phyloP scores from a whole-genome alignment of 2,888 invertebrate species.

The Drosophila mayaguana region DNA sequence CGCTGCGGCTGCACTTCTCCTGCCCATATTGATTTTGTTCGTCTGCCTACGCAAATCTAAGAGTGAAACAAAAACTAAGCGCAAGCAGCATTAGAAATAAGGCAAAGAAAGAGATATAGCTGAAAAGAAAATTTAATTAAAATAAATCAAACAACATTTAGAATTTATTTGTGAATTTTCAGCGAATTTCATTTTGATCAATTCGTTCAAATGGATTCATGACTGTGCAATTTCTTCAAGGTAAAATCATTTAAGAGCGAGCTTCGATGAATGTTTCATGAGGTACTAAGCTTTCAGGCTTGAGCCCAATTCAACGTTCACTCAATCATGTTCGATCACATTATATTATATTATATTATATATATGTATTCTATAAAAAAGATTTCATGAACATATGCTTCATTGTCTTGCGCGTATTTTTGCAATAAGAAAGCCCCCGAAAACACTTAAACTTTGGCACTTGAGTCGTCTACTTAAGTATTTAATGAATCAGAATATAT shows the following conservation, averaged over 20 bases:
- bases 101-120: too few species aligned
- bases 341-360: not conserved
- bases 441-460: slow-evolving; percentile 73
- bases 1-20: not conserved
- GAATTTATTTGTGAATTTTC: too few species aligned
- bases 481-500: slow-evolving; percentile 67
- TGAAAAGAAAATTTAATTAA: too few species aligned
- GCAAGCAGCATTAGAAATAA: not conserved
- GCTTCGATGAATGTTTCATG: too few species aligned
- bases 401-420: slow-evolving; percentile 35
- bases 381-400: slow-evolving; percentile 9
- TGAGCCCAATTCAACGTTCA: too few species aligned
- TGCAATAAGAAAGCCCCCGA: slow-evolving; percentile 58
- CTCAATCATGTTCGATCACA: too few species aligned
- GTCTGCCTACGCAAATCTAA: not conserved
- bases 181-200: too few species aligned
- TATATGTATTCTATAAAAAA: not conserved
- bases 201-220: too few species aligned
- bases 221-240: too few species aligned
- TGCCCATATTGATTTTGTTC: slow-evolving; percentile 13
- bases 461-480: slow-evolving; percentile 72
- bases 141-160: too few species aligned
- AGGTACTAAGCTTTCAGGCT: too few species aligned
- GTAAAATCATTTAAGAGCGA: too few species aligned
- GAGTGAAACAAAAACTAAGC: not conserved